A percentile compares a stretch with the other conserved stretches of the same genome.
phyloP scores from a whole-genome alignment of 1,140 invertebrate genomes.

The Rhyzopertha dominica region DNA sequence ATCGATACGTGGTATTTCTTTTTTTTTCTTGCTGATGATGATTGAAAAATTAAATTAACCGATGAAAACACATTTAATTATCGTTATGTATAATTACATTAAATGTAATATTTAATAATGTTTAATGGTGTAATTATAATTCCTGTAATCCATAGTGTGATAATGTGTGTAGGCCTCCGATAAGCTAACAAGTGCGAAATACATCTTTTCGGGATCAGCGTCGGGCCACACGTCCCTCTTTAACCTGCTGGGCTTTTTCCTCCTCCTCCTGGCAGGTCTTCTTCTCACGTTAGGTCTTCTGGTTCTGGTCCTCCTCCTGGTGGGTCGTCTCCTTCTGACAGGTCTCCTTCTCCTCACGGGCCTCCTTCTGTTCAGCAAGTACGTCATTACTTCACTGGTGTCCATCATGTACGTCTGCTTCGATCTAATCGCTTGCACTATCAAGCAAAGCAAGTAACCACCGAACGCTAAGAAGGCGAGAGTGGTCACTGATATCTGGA shows the following conservation, averaged over 20 bases:
- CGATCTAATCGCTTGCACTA: constrained; percentile 63
- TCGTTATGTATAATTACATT: no score
- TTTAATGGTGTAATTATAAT: constrained; percentile 25
- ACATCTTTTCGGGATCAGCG: constrained; percentile 48
- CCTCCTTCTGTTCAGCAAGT: constrained; percentile 8
- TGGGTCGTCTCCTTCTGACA: constrained; percentile 9
- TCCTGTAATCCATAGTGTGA: constrained; percentile 32
- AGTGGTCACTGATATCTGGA: constrained; percentile 66
- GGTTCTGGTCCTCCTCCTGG: constrained; percentile 34
- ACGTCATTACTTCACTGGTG: constrained; percentile 36
- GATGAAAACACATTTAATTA: no score
- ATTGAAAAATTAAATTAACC: no score
- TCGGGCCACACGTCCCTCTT: constrained; percentile 40
- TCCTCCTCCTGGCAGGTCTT: constrained; percentile 15
- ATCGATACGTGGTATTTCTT: no score
- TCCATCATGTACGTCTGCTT: constrained; percentile 43
- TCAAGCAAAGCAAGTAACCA: constrained; percentile 68
- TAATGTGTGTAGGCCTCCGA: constrained; percentile 51
- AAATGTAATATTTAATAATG: no score
- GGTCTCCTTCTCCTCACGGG: constrained; percentile 17
- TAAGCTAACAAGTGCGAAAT: constrained; percentile 47
- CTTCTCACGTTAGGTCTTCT: no score
- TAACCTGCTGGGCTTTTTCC: constrained; percentile 5
- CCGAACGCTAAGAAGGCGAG: constrained; percentile 73
- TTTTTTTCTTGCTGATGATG: no score